Percentiles rank a stretch among this genome's conserved stretches.
These are phyloP conservation scores for Cistogaster globosa DNA, from an alignment of 2,888 invertebrate species.

Conservation along the genomic window DNA sequence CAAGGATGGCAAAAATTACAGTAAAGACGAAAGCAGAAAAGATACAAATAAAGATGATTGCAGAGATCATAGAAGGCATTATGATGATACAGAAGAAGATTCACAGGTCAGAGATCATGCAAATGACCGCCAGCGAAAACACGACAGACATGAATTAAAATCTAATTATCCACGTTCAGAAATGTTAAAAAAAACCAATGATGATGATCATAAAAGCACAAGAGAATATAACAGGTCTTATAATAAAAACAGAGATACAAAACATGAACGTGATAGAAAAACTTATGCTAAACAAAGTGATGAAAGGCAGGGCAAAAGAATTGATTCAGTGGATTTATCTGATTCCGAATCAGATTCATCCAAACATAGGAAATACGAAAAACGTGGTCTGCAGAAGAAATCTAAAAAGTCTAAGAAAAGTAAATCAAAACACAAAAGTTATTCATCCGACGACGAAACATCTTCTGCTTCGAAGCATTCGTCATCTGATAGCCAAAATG, in stretches of 20 bases:
- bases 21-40: constrained; percentile 8
- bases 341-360: constrained; percentile 75
- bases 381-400: constrained; percentile 75
- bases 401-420: constrained; percentile 75
- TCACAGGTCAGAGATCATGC: background rate
- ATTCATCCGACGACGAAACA: constrained; percentile 46
- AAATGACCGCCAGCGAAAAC: background rate
- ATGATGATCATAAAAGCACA: no score
- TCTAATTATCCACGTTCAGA: background rate
- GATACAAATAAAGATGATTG: background rate
- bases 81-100: constrained; percentile 10
- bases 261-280: constrained; percentile 6
- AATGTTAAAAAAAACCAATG: background rate
- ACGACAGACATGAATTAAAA: background rate
- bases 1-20: background rate
- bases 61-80: background rate
- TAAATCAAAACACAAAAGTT: constrained; percentile 72
- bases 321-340: constrained; percentile 28
- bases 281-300: background rate
- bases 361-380: constrained; percentile 76
- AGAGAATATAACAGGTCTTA: background rate
- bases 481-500: constrained; percentile 72
- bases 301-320: background rate
- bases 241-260: constrained; percentile 8
- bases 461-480: constrained; percentile 18